Conservation (phyloP, 2,888 invertebrate genomes). For the Steinernema scapterisci region DNA sequence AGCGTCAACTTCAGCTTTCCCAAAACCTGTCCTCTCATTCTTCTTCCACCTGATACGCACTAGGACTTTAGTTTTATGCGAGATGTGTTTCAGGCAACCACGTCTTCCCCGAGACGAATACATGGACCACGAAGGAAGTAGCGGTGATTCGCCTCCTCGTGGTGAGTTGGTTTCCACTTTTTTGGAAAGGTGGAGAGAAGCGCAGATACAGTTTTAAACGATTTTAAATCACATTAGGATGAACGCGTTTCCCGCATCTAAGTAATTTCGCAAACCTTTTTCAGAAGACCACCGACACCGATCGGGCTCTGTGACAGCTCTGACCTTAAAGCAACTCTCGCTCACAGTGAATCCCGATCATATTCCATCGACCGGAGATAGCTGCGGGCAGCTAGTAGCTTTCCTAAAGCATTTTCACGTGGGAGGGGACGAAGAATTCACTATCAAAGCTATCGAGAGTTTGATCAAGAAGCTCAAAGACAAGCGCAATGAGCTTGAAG, state of each 20-base stretch:
- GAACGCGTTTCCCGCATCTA: background rate
- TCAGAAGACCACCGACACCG: background rate
- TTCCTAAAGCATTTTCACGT: constrained; percentile 23
- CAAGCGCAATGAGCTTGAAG: constrained; percentile 95
- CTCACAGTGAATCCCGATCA: background rate
- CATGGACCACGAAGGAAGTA: constrained; percentile 2
- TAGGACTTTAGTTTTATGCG: background rate
- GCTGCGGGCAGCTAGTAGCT: background rate
- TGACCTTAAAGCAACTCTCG: constrained; percentile 10
- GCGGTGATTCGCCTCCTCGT: background rate
- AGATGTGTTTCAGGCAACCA: background rate
- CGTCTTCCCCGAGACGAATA: background rate
- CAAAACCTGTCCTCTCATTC: background rate
- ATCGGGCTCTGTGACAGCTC: background rate
- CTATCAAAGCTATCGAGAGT: constrained; percentile 60
- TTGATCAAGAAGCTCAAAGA: constrained; percentile 72
- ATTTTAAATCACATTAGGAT: too few species aligned
- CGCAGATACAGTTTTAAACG: too few species aligned
- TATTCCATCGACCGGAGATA: background rate
- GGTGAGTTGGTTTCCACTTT: background rate
- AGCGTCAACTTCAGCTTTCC: background rate
- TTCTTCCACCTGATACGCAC: too few species aligned
- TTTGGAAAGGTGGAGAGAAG: too few species aligned
- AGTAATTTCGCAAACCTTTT: background rate
- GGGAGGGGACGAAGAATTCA: constrained; percentile 45